These are phyloP conservation scores for Rhinolophus ferrumequinum DNA, from an alignment of 2,113 vertebrate species.

Conservation along the genomic window DNA sequence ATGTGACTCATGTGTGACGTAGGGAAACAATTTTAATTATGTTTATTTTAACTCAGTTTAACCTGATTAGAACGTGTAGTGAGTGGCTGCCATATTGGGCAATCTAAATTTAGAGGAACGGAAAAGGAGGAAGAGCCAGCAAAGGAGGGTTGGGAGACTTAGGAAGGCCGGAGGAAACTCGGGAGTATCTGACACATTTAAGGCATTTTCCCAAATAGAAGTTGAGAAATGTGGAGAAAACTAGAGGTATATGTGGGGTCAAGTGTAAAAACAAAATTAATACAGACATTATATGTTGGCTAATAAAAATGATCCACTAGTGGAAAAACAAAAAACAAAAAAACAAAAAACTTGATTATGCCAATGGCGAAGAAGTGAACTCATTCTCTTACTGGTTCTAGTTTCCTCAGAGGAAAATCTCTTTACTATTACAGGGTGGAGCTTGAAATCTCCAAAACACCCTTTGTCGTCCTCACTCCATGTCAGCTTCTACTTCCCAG, in stretches of 20 bases:
- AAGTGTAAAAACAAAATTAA: not conserved
- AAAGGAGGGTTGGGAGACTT: fast-evolving
- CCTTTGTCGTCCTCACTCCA: not conserved
- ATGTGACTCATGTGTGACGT: not conserved
- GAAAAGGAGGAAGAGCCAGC: not conserved
- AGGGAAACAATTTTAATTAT: not conserved
- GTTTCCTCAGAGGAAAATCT: not conserved
- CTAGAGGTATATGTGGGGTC: not conserved
- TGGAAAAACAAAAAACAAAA: no score
- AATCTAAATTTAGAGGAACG: not conserved
- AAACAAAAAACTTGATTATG: not conserved
- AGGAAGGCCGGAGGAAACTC: not conserved
- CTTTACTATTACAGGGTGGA: not conserved
- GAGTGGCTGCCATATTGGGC: not conserved
- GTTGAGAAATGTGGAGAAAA: not conserved
- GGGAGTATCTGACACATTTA: not conserved
- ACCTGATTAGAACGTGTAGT: not conserved
- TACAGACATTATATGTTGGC: not conserved
- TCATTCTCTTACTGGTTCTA: not conserved
- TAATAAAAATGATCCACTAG: not conserved
- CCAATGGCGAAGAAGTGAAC: not conserved
- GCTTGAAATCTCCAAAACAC: not conserved
- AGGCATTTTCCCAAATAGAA: not conserved
- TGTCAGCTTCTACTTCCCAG: not conserved
- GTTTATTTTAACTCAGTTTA: not conserved